Percentiles rank a stretch among this genome's conserved stretches.
These are phyloP conservation scores for Trogon melanurus DNA, from an alignment of 2,113 vertebrate genomes.

Conservation along the genomic window DNA sequence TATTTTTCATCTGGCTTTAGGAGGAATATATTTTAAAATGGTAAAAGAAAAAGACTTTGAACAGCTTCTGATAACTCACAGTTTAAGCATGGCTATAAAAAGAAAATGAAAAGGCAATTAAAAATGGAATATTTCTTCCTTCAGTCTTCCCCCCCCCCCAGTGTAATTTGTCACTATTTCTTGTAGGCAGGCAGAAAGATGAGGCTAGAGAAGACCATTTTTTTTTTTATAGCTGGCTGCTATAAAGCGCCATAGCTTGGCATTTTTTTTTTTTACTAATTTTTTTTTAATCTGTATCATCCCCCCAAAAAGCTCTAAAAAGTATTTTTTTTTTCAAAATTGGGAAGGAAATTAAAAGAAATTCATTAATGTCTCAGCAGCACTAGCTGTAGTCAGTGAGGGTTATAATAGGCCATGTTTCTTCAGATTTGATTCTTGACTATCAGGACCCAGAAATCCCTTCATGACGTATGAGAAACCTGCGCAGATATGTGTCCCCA, in stretches of 20 bases:
- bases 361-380: neutral
- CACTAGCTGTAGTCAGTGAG: neutral
- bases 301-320: neutral
- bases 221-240: constrained; percentile 8
- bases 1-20: constrained; percentile 72
- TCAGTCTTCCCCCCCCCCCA: neutral
- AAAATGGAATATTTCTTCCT: constrained; percentile 72
- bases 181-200: constrained; percentile 57
- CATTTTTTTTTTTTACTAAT: neutral
- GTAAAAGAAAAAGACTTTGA: constrained; percentile 68
- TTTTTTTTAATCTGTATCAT: neutral
- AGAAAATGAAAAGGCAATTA: constrained; percentile 75
- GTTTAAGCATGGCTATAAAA: constrained; percentile 70
- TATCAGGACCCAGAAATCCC: neutral
- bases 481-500: neutral
- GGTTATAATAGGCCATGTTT: neutral
- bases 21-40: constrained; percentile 71
- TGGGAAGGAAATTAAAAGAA: neutral
- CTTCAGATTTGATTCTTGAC: neutral
- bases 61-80: constrained; percentile 71
- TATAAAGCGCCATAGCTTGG: constrained; percentile 20
- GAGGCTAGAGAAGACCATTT: constrained; percentile 31
- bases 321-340: neutral
- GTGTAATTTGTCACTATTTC: constrained; percentile 62
- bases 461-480: neutral